phyloP scores from a whole-genome alignment of 2,888 invertebrate species.

The Scaeva pyrastri region DNA sequence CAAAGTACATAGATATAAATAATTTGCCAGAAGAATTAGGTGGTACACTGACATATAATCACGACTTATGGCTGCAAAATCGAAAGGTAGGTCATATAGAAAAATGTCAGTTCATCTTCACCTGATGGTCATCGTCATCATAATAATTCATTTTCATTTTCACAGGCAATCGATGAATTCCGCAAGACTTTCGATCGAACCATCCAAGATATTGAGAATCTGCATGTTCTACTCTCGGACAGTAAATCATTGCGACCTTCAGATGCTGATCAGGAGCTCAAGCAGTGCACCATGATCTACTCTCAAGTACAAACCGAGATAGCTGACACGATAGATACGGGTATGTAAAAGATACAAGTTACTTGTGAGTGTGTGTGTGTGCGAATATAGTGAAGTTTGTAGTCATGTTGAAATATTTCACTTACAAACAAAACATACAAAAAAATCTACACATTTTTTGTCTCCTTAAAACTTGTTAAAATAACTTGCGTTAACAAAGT shows the following conservation, averaged over 20 bases:
- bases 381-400: neutral
- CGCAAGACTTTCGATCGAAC: constrained; percentile 86
- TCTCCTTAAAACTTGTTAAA: constrained; percentile 27
- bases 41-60: constrained; percentile 89
- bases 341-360: constrained; percentile 79
- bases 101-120: neutral
- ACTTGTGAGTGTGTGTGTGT: neutral
- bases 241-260: constrained; percentile 85
- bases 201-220: constrained; percentile 86
- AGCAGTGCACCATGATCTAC: constrained; percentile 85
- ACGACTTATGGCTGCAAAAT: constrained; percentile 90
- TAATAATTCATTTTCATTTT: constrained; percentile 12
- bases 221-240: constrained; percentile 86
- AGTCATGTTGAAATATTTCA: constrained; percentile 20
- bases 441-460: constrained; percentile 28
- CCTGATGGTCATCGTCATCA: neutral
- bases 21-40: constrained; percentile 90
- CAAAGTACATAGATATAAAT: constrained; percentile 88
- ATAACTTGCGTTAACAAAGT: neutral
- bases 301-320: constrained; percentile 84
- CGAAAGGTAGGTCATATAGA: constrained; percentile 87
- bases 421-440: neutral
- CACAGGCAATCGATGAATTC: constrained; percentile 89
- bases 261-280: constrained; percentile 86
- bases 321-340: constrained; percentile 84